A percentile compares a stretch with the other conserved stretches of the same genome.
These are phyloP conservation scores for Sphecodes monilicornis DNA, from an alignment of 2,888 invertebrate species.

Conservation along the genomic window DNA sequence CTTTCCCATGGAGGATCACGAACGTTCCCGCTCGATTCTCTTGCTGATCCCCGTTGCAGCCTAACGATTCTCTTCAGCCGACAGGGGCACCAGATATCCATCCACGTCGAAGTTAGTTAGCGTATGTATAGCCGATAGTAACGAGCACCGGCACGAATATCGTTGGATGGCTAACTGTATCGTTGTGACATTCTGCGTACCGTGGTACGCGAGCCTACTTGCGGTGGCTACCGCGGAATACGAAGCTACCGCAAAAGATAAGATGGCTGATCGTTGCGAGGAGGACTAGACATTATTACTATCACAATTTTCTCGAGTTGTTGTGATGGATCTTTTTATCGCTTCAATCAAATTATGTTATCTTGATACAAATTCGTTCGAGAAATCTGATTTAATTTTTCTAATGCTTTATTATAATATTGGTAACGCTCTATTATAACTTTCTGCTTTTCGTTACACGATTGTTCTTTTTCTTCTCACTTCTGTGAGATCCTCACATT, in stretches of 20 bases:
- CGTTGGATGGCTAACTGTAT: constrained; percentile 30
- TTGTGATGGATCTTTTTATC: background rate
- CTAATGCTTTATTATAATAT: too few species aligned
- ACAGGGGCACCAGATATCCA: constrained; percentile 55
- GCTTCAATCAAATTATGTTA: too few species aligned
- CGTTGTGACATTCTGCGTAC: constrained; percentile 37
- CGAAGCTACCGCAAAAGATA: background rate
- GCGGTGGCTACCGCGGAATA: background rate
- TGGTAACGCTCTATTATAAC: too few species aligned
- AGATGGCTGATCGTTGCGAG: background rate
- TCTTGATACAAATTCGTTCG: too few species aligned
- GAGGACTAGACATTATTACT: background rate
- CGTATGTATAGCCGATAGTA: constrained; percentile 45
- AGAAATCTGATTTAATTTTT: too few species aligned
- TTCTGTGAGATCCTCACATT: too few species aligned
- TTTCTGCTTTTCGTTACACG: too few species aligned
- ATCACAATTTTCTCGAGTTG: background rate
- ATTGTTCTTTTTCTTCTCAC: too few species aligned
- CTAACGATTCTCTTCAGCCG: constrained; percentile 54
- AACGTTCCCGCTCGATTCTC: background rate
- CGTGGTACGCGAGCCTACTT: constrained; percentile 20
- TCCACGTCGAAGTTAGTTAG: constrained; percentile 57
- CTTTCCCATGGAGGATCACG: constrained; percentile 48
- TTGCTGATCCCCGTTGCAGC: background rate
- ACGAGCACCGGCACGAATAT: constrained; percentile 56